Base-by-base conservation (phyloP, 2,888 invertebrate species). In the Morpho achilles region DNA sequence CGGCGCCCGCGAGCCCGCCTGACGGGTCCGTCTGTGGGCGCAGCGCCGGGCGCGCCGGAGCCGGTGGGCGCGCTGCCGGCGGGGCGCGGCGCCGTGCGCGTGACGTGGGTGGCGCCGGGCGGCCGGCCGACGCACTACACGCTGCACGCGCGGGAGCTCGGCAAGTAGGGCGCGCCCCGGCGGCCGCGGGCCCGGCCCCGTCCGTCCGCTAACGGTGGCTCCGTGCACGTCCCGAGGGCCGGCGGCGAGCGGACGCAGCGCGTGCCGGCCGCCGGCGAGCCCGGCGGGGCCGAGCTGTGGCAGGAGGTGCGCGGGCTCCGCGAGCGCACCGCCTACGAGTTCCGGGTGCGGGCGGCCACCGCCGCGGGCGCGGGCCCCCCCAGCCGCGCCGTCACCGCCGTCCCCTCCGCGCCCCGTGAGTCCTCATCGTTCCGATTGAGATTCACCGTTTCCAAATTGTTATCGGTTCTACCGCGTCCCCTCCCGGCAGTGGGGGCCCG, bases 31-130 rank as follows among this genome's bases (percentile, higher is more conserved):
- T 43, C 32, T 32, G 32, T 32, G 32, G 32, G n/a, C 72, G n/a
- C 74, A 96, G 97, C 95, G 64, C 96, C 97, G 45, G 95, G 95
- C 57, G 92, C 94, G 46, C 96, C 96, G 53, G 93, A 92, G 49
- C 92, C 92, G 66, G 93, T 97, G 67, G 96, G 96, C 80, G 96
- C 96, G 8, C 87, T 95, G 60, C 93, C 95, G 3, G 87, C 95
- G 68, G 95, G 95, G 55, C 92, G 93, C 58, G 95, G 94, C 80
- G 93, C 95, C 64, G 94, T 97, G 80, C 91, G 96, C 69, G 94
- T 97, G 60, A 93, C 96, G 60, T 97, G 97, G 97, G 91, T 94
- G 72, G 92, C 95, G 56, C 96, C 97, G 23, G 79, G 91, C 76
- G 96, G 96, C 52, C 91, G 93, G 64, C 92, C 96, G 67, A 93